A percentile compares a stretch with the other conserved stretches of the same genome.
These are phyloP conservation scores for Plumapathes pennacea DNA, from an alignment of 92 coral and sea anemone genomes.

Conservation along the genomic window DNA sequence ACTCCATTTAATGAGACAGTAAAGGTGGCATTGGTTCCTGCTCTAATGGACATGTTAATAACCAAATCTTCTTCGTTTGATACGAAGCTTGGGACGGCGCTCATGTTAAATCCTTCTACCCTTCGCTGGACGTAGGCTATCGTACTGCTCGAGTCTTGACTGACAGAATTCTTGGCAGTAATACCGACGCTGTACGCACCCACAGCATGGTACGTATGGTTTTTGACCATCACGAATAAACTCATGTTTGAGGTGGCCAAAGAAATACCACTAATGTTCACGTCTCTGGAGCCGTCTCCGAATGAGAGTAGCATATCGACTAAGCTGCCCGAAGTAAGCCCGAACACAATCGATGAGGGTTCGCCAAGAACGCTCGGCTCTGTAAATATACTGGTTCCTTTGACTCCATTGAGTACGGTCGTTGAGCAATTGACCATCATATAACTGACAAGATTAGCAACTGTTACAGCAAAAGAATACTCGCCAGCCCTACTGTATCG, in stretches of 20 bases:
- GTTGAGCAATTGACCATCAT: too few species aligned
- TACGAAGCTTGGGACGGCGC: slow-evolving; percentile 1
- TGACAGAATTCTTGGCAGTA: slow-evolving; percentile 21
- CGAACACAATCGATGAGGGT: neutral
- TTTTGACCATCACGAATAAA: neutral
- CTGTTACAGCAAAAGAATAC: slow-evolving; percentile 1
- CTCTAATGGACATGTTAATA: slow-evolving; percentile 8
- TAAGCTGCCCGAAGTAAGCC: slow-evolving; percentile 3
- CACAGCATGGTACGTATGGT: slow-evolving; percentile 5
- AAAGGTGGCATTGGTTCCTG: slow-evolving; percentile 35
- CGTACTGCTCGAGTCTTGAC: slow-evolving; percentile 5
- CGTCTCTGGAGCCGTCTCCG: slow-evolving; percentile 19
- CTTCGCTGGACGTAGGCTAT: slow-evolving; percentile 16
- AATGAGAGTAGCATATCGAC: slow-evolving; percentile 18
- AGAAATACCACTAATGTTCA: slow-evolving; percentile 6
- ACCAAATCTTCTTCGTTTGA: slow-evolving; percentile 4
- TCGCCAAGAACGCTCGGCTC: neutral
- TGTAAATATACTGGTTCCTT: neutral
- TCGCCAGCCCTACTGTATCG: slow-evolving; percentile 2
- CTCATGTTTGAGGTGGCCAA: too few species aligned
- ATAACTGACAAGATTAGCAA: slow-evolving; percentile 19
- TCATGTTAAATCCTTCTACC: slow-evolving; percentile 12
- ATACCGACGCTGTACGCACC: slow-evolving; percentile 27
- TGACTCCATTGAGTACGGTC: too few species aligned
- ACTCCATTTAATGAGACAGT: neutral